Conservation (phyloP, 1,140 invertebrate species). For the Ephestia elutella region DNA sequence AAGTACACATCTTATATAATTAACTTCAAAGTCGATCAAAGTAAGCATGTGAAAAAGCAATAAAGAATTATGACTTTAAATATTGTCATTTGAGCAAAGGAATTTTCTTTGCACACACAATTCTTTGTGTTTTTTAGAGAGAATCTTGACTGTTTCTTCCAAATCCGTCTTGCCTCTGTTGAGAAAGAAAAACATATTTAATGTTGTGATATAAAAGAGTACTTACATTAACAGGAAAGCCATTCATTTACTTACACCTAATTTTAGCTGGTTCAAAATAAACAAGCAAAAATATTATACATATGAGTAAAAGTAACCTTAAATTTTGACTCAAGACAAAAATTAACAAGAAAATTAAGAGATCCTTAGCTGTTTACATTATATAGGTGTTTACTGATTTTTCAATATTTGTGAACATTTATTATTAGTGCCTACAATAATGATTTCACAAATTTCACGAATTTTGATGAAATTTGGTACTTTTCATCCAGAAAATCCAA, state of each 20-base stretch:
- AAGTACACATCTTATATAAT: too few relatives aligned
- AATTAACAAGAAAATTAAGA: too few relatives aligned
- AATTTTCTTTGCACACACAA: constrained; percentile 2
- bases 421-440: too few relatives aligned
- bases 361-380: too few relatives aligned
- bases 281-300: too few relatives aligned
- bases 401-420: too few relatives aligned
- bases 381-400: too few relatives aligned
- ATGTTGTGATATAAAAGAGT: not conserved
- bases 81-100: not conserved
- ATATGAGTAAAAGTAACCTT: too few relatives aligned
- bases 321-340: not conserved
- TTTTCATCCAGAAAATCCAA: too few relatives aligned
- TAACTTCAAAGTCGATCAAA: too few relatives aligned
- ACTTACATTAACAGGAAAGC: not conserved
- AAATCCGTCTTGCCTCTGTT: constrained; percentile 26
- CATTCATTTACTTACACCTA: not conserved
- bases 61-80: not conserved
- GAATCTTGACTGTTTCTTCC: constrained; percentile 23
- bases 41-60: not conserved
- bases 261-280: not conserved
- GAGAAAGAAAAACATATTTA: constrained; percentile 7
- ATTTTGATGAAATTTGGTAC: too few relatives aligned
- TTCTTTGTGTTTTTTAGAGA: constrained; percentile 18
- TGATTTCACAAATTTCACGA: too few relatives aligned